Evolutionary conservation across 1,140 invertebrate genomes (phyloP), one percentile per base, ranked within the genome.

Genomic region (Neodiprion fabricii): DNA sequence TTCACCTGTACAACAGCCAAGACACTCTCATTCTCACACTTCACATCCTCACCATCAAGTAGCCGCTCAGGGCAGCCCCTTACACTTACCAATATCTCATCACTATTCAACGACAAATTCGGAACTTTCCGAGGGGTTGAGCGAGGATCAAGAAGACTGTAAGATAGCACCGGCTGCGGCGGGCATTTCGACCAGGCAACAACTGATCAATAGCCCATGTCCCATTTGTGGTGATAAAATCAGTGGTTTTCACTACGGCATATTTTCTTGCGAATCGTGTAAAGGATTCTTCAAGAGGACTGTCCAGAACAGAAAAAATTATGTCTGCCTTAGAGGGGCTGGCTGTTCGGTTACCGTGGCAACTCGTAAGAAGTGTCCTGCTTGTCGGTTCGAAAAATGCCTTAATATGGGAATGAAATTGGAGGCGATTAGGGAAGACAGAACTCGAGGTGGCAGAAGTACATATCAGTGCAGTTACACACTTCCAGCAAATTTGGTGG

Each of bases 271-370:
- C 89, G 97, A 99, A 85, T 97, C 96, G 11, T 99, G 95, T 85
- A 99, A 99, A 90, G 98, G 98, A 5, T 99, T 99, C 88, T 99
- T 99, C 89, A 99, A 99, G 87, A 91, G 98, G 76, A 99, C 97
- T 66, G 98, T 99, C 7, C 97, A 99, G 89, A 99, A 99, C 86
- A 93, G 97, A 71, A 98, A 99, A 88, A 96, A 97, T 85, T 99
- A 99, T 88, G 95, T 97, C 75, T 99, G 98, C 86, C 91, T 98
- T 68, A 91, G 96, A 67, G 96, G 96, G 14, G 95, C 95, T 0
- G 94, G 94, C 72, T 99, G 98, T 89, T 95, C 96, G 5, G 95
- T 98, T 14, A 96, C 94, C 3, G 95, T 98, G 11, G 94, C 94
- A 9, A 98, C 97, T 40, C 90, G 98, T 48, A 99, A 99, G 85